phyloP scores from a whole-genome alignment of 2,797 vertebrate genomes.

The Myoxocephalus aenaeus region DNA sequence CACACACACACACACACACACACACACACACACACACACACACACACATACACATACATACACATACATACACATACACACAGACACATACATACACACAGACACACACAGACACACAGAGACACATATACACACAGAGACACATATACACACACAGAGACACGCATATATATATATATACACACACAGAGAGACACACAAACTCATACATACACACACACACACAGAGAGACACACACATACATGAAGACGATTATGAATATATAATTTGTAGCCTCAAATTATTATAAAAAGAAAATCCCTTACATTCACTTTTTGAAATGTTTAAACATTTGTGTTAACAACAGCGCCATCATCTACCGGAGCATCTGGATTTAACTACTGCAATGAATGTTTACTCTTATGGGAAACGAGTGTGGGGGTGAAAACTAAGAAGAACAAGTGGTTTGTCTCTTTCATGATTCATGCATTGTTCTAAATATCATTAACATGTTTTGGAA shows the following conservation, averaged over 20 bases:
- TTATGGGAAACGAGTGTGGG: neutral
- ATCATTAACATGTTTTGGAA: slow-evolving; percentile 35
- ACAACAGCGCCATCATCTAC: neutral
- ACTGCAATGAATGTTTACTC: neutral
- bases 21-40: no score
- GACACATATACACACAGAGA: neutral
- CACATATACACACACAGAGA: no score
- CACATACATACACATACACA: no score
- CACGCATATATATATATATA: no score
- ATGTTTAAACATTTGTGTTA: neutral
- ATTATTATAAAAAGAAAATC: neutral
- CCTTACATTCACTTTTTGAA: neutral
- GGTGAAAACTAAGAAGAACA: neutral
- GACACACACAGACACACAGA: slow-evolving; percentile 1
- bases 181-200: neutral
- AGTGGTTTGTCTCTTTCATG: slow-evolving; percentile 8
- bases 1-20: no score
- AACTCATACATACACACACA: neutral
- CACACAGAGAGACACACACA: neutral
- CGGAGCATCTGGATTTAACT: neutral
- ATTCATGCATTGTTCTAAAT: slow-evolving; percentile 25
- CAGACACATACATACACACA: no score
- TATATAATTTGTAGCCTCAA: neutral
- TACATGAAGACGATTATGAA: neutral
- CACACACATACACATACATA: no score